A percentile compares a stretch with the other conserved stretches of the same genome.
Conservation (phyloP, 2,113 vertebrate species). For the Caretta caretta region DNA sequence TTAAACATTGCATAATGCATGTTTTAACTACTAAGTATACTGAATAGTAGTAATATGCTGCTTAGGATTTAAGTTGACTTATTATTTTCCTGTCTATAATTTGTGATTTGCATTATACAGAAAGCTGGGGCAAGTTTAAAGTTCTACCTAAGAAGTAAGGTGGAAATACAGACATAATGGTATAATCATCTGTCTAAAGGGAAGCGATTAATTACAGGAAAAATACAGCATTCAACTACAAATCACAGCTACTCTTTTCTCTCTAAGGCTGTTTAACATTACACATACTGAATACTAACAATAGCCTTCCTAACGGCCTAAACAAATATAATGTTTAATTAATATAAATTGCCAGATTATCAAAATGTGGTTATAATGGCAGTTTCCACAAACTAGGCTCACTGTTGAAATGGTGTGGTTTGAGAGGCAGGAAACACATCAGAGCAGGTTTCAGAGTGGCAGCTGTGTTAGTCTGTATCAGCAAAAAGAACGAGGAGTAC, state of each 20-base stretch:
- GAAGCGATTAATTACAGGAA: neutral
- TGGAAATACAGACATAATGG: neutral
- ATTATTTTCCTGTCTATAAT: neutral
- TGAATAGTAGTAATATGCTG: neutral
- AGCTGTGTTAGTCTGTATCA: too few species aligned
- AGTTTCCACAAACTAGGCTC: slow-evolving; percentile 56
- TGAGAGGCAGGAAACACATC: slow-evolving; percentile 76
- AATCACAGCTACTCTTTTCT: neutral
- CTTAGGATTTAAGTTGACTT: neutral
- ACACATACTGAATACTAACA: neutral
- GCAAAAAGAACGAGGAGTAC: too few species aligned
- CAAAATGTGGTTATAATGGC: slow-evolving; percentile 61
- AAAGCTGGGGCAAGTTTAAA: neutral
- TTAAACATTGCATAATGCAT: neutral
- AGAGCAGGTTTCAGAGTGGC: neutral
- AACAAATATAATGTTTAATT: neutral
- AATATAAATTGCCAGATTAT: neutral
- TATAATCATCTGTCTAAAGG: neutral
- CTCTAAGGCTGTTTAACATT: neutral
- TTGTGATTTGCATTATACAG: neutral
- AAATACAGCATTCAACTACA: neutral
- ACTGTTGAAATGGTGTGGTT: slow-evolving; percentile 52
- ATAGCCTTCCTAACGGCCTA: neutral
- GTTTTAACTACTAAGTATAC: neutral
- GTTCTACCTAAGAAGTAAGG: neutral